Base-by-base conservation (phyloP, 2,113 vertebrate genomes). In the Antigone vipio region DNA sequence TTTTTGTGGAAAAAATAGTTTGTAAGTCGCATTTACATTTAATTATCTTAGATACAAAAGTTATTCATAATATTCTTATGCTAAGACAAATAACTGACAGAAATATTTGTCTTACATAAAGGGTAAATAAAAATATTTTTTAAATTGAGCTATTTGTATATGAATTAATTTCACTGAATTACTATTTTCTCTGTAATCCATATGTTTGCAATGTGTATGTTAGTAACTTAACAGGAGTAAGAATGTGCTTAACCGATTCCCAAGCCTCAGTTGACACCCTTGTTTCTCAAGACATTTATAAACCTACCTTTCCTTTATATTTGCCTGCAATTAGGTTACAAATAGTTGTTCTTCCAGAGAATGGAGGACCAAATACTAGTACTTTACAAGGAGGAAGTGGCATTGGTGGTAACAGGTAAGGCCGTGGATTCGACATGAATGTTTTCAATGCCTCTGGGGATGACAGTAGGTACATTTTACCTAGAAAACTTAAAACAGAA, bases 351-450 rank as follows among this genome's bases (percentile, higher is more conserved):
- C 97, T 99, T 73, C 99, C 99, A 83, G 98, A 97, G 42, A 87
- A 95, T 1, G 97, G 97, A 53, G 99, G 98, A 45, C 99, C 99
- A 71, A 98, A 97, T 53, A 99, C 89, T 21, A 98, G 95, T 45
- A 99, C 98, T 98, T 98, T 99, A 93, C 99, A 99, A 22, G 99
- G 99, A 81, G 98, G 95, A 22, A 96, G 82, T 17, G 99, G 99
- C 98, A 99, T 99, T 40, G 99, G 99, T 55, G 99, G 98, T 47
- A 99, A 98, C n/a, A 99, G 97, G 93, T 98, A 99, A 44, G 89
- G 95, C 26, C 99, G 98, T 53, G 99, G 99, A 93, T 99, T 99
- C 88, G 88, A 60, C 53, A 97, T 88, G 91, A 99, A 99, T 64
- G 96, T 96, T 60, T 98, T 98, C 74, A 98, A 53, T 66, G 99